These are phyloP conservation scores for Leontopithecus rosalia DNA, from an alignment of 2,797 vertebrate species.

Conservation along the genomic window DNA sequence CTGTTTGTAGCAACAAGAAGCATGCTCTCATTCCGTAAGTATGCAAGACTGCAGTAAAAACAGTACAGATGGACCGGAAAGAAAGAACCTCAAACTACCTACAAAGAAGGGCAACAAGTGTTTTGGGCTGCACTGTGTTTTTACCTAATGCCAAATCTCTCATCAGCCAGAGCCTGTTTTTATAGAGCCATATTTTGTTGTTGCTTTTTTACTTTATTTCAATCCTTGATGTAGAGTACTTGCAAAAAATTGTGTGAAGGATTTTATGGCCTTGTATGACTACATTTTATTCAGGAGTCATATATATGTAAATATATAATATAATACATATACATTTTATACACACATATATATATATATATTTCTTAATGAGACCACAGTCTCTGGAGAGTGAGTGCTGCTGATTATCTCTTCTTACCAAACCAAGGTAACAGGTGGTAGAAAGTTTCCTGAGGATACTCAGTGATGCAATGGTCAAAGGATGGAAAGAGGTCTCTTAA, in stretches of 20 bases:
- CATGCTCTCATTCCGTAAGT: slow-evolving; percentile 80
- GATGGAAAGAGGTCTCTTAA: neutral
- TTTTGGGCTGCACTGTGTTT: slow-evolving; percentile 28
- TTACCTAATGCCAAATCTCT: slow-evolving; percentile 70
- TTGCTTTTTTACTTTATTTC: slow-evolving; percentile 36
- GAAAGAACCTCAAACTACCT: slow-evolving; percentile 32
- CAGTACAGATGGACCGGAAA: slow-evolving; percentile 77
- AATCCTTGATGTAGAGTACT: slow-evolving; percentile 68
- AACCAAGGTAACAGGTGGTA: neutral
- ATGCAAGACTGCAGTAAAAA: slow-evolving; percentile 80
- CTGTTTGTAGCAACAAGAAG: slow-evolving; percentile 84
- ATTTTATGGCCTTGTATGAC: slow-evolving; percentile 67
- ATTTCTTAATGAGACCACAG: neutral
- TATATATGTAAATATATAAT: neutral
- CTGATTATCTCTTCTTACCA: neutral
- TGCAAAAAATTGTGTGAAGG: slow-evolving; percentile 74
- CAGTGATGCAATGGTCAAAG: neutral
- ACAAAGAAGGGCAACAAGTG: neutral
- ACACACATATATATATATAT: neutral
- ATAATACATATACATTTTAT: neutral
- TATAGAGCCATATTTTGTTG: slow-evolving; percentile 41
- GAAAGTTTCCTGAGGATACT: neutral
- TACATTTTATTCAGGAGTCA: slow-evolving; percentile 56
- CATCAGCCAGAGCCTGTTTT: slow-evolving; percentile 54
- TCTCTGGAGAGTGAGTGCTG: neutral